Evolutionary conservation across 2,888 invertebrate species (phyloP), one percentile per base, ranked within the genome.

Genomic region (Aleiodes testaceus): DNA sequence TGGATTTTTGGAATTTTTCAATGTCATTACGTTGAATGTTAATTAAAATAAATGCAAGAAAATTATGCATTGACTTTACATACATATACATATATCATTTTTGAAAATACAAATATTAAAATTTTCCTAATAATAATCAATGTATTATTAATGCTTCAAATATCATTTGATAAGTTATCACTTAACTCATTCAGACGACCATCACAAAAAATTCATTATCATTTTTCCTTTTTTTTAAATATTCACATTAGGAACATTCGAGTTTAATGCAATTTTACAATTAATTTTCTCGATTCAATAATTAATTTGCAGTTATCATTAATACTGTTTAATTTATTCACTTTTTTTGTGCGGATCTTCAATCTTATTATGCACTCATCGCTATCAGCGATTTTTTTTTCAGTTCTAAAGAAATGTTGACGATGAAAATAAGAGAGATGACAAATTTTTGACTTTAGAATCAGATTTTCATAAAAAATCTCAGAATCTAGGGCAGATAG

Each of bases 301-400:
- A 59, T 59, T n/a, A 53, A 53, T 53, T 53, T n/a, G 16, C 59
- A 59, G 16, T 70, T 74, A 70, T 74, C 71, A 49, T 74, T 75
- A 75, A 75, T 75, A 75, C 75, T 75, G 75, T 72, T 74, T 52
- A 66, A 70, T 71, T 74, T 59, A 59, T 59, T 42, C 53, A 75
- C 66, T 65, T 74, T 72, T 66, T 64, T 74, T 74, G 75, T 74
- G 75, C 75, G 69, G 66, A 72, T 69, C 49, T 64, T 69, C 61
- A 47, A 63, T 69, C 53, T 55, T 63, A 72, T 55, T 72, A 74
- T 75, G 75, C 70, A 74, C 74, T 65, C 47, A 71, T 66, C 12
- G 44, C 70, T 72, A 74, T 50, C 50, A 36, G 4, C 11, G 42
- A 42, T 7, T 70, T 9, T 36, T 26, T 36, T 11, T 72, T 70